A percentile compares a stretch with the other conserved stretches of the same genome.
Conservation (phyloP, 2,113 vertebrate species). For the Choloepus hoffmanni region DNA sequence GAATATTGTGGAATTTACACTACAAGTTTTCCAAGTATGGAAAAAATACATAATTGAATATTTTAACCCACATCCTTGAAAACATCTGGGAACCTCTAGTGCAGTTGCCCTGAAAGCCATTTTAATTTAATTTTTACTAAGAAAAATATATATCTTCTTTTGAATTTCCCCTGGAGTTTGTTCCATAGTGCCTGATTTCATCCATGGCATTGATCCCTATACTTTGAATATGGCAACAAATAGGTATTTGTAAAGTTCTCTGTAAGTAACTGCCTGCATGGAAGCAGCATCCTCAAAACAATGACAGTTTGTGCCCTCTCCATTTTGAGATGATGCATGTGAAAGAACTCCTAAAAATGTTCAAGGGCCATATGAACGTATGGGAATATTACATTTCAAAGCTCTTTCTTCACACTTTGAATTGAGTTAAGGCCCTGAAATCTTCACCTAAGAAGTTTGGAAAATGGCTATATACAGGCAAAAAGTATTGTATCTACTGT, state of each 20-base stretch:
- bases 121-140: conserved; percentile 40
- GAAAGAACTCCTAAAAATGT: conserved; percentile 25
- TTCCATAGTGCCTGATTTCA: neutral
- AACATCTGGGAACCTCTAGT: conserved; percentile 1
- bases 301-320: neutral
- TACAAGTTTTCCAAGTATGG: conserved; percentile 51
- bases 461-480: neutral
- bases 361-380: neutral
- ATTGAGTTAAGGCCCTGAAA: neutral
- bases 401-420: neutral
- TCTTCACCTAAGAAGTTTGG: neutral
- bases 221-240: neutral
- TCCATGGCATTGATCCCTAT: neutral
- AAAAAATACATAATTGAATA: conserved; percentile 46
- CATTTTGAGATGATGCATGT: neutral
- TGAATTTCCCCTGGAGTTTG: neutral
- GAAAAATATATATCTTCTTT: neutral
- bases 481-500: neutral
- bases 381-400: conserved; percentile 13
- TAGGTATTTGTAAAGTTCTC: neutral
- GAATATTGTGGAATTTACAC: neutral
- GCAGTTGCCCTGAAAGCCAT: neutral
- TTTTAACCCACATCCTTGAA: conserved; percentile 39
- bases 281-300: neutral
- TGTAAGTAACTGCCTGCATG: neutral